phyloP scores from a whole-genome alignment of 2,113 vertebrate species.

The Sapayoa aenigma region DNA sequence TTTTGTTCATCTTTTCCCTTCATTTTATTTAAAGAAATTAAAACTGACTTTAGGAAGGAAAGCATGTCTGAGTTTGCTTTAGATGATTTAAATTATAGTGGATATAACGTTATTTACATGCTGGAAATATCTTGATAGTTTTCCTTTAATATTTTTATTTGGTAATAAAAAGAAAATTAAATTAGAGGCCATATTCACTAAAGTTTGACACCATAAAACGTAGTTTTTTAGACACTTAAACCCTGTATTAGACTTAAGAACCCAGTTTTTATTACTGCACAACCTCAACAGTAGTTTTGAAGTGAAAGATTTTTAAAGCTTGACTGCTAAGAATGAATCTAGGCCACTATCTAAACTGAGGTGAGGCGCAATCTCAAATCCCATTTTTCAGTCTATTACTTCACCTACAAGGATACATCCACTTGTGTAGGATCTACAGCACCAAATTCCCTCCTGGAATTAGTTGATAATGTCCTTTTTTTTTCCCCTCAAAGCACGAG shows the following conservation, averaged over 20 bases:
- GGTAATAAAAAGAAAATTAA: not conserved
- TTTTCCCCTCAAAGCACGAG: not conserved
- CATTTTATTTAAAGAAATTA: not conserved
- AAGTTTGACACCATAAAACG: not conserved
- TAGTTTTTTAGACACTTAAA: not conserved
- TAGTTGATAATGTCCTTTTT: not conserved
- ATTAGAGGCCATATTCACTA: not conserved
- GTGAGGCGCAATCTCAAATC: not conserved
- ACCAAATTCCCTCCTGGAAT: not conserved
- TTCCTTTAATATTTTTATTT: not conserved
- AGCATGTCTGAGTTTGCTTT: not conserved
- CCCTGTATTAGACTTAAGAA: not conserved
- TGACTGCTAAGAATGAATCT: not conserved
- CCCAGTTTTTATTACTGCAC: not conserved
- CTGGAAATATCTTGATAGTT: not conserved
- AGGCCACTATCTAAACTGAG: not conserved
- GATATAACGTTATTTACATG: not conserved
- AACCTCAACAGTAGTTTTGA: not conserved
- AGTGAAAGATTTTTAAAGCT: not conserved
- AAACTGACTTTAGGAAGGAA: not conserved
- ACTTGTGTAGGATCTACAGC: not conserved
- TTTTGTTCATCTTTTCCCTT: not conserved
- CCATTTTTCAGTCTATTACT: not conserved
- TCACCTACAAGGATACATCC: not conserved
- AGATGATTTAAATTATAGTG: not conserved